Conservation (phyloP, 2,888 invertebrate genomes). For the Caenorhabditis sp. region DNA sequence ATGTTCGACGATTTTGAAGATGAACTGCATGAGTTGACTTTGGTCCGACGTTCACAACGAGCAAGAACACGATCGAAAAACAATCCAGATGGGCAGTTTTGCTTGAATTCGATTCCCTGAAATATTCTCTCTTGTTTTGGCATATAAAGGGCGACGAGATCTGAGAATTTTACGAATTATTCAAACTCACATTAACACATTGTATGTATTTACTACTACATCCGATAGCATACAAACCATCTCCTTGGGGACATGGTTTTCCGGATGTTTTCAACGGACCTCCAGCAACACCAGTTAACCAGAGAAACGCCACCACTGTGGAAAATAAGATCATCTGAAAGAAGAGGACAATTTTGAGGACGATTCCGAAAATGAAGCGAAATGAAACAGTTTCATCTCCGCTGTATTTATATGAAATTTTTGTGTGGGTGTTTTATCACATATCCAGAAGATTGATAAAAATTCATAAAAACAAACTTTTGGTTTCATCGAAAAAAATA, state of each 20-base stretch:
- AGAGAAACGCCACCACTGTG: constrained; percentile 9
- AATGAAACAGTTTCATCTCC: background rate
- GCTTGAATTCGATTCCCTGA: constrained; percentile 23
- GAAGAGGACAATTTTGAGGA: background rate
- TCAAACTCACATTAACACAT: constrained; percentile 29
- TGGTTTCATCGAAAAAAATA: background rate
- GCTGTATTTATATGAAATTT: too few species aligned
- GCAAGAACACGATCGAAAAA: constrained; percentile 22
- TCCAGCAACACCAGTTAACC: background rate
- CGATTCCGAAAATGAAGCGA: background rate
- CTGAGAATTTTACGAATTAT: too few species aligned
- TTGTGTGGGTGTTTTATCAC: too few species aligned
- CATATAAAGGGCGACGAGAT: too few species aligned
- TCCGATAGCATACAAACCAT: constrained; percentile 29
- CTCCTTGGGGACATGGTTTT: constrained; percentile 24
- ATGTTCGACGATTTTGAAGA: constrained; percentile 1
- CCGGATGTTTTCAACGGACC: constrained; percentile 7
- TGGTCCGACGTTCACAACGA: constrained; percentile 22
- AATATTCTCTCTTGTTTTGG: too few species aligned
- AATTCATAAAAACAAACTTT: background rate
- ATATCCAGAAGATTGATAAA: too few species aligned
- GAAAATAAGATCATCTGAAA: constrained; percentile 33
- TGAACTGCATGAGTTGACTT: constrained; percentile 10
- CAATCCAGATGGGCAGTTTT: constrained; percentile 19
- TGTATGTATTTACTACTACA: constrained; percentile 21